A percentile compares a stretch with the other conserved stretches of the same genome.
Evolutionary conservation across 2,888 invertebrate species (phyloP).

Genomic region (Mechanitis mazaeus): DNA sequence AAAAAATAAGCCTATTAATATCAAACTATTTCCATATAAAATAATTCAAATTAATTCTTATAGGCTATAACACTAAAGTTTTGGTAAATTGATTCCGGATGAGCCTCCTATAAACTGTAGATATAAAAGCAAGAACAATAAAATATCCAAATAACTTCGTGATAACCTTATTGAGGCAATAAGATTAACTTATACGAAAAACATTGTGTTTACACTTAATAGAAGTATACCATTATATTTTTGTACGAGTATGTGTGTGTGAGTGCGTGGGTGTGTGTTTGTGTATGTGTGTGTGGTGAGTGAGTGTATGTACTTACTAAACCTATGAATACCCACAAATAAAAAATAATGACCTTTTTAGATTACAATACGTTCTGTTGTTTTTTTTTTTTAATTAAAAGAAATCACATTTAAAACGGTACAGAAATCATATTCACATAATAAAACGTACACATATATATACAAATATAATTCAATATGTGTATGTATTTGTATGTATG

Average conservation of each 20-base stretch:
- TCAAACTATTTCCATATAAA: constrained; percentile 5
- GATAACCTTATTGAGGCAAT: constrained; percentile 29
- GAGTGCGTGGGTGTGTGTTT: too few relatives aligned
- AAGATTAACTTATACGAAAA: constrained; percentile 22
- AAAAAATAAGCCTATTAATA: neutral
- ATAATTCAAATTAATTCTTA: constrained; percentile 18
- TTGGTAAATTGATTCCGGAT: constrained; percentile 29
- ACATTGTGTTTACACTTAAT: constrained; percentile 8
- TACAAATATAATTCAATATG: too few relatives aligned
- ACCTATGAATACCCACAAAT: too few relatives aligned
- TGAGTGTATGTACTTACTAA: too few relatives aligned
- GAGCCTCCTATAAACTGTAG: constrained; percentile 27
- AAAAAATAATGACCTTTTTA: too few relatives aligned
- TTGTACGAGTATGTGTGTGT: neutral
- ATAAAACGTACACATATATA: too few relatives aligned
- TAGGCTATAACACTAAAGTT: constrained; percentile 25
- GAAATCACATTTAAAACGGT: too few relatives aligned
- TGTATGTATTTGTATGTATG: too few relatives aligned
- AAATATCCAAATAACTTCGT: constrained; percentile 29
- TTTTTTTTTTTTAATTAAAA: too few relatives aligned
- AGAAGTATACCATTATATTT: neutral
- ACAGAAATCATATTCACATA: too few relatives aligned
- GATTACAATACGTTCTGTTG: too few relatives aligned
- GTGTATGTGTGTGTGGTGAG: too few relatives aligned
- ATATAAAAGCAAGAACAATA: constrained; percentile 29